phyloP scores from a whole-genome alignment of 2,113 vertebrate species.

The Ursus arctos region DNA sequence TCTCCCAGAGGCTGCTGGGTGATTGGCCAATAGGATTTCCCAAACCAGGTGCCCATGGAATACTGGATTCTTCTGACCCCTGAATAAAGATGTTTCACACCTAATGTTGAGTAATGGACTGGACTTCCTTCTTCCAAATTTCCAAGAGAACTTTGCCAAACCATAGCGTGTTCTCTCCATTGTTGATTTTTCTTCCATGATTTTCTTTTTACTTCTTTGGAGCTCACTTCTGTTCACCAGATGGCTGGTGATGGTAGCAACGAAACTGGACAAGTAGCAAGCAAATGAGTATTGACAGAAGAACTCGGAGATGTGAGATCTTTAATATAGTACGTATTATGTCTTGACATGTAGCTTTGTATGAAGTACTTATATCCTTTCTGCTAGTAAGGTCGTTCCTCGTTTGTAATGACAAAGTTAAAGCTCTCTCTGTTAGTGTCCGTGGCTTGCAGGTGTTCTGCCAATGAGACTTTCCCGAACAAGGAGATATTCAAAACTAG shows the following conservation, averaged over 20 bases:
- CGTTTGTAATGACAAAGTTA: not conserved
- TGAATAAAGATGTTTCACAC: not conserved
- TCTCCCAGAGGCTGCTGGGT: not conserved
- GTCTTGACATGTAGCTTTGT: not conserved
- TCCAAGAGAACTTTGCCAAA: not conserved
- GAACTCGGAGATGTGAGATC: not conserved
- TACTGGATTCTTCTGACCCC: not conserved
- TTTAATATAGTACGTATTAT: not conserved
- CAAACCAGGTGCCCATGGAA: not conserved
- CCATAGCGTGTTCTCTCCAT: not conserved
- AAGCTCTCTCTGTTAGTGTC: not conserved
- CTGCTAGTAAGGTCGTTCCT: not conserved
- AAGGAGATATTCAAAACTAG: not conserved
- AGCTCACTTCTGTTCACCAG: not conserved
- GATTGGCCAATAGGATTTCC: not conserved
- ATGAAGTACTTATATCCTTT: not conserved
- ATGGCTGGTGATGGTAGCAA: not conserved
- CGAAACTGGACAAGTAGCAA: not conserved
- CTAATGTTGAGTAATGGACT: not conserved
- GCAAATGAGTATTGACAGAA: not conserved
- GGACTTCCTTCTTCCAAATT: not conserved
- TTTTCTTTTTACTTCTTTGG: conserved; percentile 37
- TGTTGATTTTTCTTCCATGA: not conserved
- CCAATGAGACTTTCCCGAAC: not conserved
- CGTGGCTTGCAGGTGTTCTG: not conserved